Evolutionary conservation across 37 sponge, comb jelly and placozoan species (phyloP).

Genomic region (Amphimedon queenslandica): DNA sequence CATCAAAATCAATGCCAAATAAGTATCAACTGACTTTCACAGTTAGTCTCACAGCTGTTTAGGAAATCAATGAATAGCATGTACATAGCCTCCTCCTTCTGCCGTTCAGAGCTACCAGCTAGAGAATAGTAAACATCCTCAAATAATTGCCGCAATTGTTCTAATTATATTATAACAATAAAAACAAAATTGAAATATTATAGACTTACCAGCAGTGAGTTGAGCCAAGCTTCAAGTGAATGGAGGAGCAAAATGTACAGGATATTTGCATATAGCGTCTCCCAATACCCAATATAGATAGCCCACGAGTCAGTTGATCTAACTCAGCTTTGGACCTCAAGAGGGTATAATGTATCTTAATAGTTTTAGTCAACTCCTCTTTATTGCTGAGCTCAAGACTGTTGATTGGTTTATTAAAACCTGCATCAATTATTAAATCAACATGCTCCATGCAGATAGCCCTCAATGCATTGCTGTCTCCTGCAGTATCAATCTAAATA

Average conservation of each 20-base stretch:
- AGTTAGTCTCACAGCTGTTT: slow-evolving; percentile 2
- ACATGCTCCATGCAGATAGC: too few species aligned
- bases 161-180: too few species aligned
- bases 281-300: neutral
- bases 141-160: neutral
- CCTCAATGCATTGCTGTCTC: too few species aligned
- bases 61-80: slow-evolving; percentile 12
- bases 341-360: neutral
- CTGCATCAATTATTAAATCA: too few species aligned
- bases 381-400: neutral
- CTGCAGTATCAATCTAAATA: neutral
- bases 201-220: neutral
- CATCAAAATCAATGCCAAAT: neutral
- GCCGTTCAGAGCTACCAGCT: neutral
- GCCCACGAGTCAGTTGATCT: neutral
- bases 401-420: neutral
- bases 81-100: slow-evolving; percentile 11
- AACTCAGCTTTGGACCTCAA: neutral
- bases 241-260: too few species aligned
- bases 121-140: neutral
- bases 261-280: neutral
- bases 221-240: too few species aligned
- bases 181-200: too few species aligned
- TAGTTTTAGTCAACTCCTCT: neutral
- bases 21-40: neutral